Evolutionary conservation across 2,888 invertebrate genomes (phyloP).

Genomic region (Heliconius charithonia): DNA sequence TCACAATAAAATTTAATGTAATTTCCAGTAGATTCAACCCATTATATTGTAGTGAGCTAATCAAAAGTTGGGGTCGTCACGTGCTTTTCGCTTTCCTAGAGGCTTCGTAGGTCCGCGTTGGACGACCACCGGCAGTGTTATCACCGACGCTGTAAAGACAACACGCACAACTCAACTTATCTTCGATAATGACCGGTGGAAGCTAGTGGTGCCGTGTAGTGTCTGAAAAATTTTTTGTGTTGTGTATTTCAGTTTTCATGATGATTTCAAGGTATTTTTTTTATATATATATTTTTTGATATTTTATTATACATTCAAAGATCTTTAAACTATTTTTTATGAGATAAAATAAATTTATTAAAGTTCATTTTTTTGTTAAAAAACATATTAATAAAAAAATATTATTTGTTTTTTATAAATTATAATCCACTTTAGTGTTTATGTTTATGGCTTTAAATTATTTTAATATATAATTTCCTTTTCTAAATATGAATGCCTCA

Average conservation of each 20-base stretch:
- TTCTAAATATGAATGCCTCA: too few species aligned
- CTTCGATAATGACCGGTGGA: slow-evolving; percentile 40
- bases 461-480: neutral
- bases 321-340: neutral
- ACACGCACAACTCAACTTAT: slow-evolving; percentile 57
- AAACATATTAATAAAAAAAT: too few species aligned
- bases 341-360: too few species aligned
- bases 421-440: neutral
- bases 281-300: slow-evolving; percentile 17
- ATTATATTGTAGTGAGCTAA: slow-evolving; percentile 26
- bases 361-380: too few species aligned
- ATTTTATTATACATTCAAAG: slow-evolving; percentile 3
- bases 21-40: neutral
- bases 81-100: slow-evolving; percentile 56
- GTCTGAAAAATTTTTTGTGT: slow-evolving; percentile 37
- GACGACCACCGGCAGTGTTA: slow-evolving; percentile 60
- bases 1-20: slow-evolving; percentile 1
- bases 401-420: too few species aligned
- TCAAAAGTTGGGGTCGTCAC: slow-evolving; percentile 50
- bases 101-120: slow-evolving; percentile 61
- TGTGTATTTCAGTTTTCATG: slow-evolving; percentile 55
- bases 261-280: slow-evolving; percentile 66
- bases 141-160: slow-evolving; percentile 61
- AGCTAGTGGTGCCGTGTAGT: slow-evolving; percentile 41
- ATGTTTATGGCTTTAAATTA: neutral